Conservation (phyloP, 1,140 invertebrate species). For the Alviniconcha marisindica region DNA sequence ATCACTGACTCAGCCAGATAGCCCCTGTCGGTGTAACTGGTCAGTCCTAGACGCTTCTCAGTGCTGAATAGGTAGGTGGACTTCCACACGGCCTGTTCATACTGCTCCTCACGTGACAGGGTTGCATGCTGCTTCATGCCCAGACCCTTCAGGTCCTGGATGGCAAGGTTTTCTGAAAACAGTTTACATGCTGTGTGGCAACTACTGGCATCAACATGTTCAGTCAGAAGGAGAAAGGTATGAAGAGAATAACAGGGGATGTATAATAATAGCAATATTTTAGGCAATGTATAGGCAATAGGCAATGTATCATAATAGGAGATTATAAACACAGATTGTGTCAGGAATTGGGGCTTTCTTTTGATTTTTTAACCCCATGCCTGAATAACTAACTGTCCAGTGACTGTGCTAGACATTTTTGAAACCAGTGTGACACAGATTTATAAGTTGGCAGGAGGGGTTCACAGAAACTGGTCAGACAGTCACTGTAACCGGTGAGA, state of each 20-base stretch:
- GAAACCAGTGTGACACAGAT: too few species aligned
- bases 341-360: too few species aligned
- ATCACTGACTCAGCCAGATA: conserved; percentile 42
- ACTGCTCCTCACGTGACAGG: conserved; percentile 45
- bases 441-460: too few species aligned
- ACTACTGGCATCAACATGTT: too few species aligned
- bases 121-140: conserved; percentile 19
- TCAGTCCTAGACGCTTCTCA: conserved; percentile 37
- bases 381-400: too few species aligned
- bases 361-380: too few species aligned
- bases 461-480: too few species aligned
- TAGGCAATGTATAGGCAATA: neutral
- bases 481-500: too few species aligned
- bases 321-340: neutral
- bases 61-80: neutral
- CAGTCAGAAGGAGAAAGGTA: too few species aligned
- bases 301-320: neutral
- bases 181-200: neutral
- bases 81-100: conserved; percentile 45
- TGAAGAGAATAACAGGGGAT: too few species aligned
- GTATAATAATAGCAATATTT: neutral
- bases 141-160: conserved; percentile 30
- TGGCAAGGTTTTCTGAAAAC: conserved; percentile 41
- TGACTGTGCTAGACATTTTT: too few species aligned
- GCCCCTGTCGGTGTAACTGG: conserved; percentile 26